Conservation (phyloP, 2,113 vertebrate genomes). For the Clarias magur region DNA sequence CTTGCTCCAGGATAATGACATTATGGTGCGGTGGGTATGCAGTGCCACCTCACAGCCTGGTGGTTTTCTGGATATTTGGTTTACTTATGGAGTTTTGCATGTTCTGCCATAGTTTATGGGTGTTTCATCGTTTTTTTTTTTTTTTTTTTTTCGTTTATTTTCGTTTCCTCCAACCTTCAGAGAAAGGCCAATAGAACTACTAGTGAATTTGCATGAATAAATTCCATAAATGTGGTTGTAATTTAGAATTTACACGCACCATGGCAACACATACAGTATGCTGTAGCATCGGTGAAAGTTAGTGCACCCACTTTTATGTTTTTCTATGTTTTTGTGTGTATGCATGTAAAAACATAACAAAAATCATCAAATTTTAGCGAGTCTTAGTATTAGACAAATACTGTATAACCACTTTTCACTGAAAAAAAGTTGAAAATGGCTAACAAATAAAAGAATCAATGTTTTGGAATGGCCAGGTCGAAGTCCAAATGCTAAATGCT, state of each 20-base stretch:
- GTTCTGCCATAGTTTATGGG: too few relatives aligned
- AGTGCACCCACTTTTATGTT: too few relatives aligned
- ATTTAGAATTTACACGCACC: neutral
- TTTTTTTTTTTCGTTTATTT: neutral
- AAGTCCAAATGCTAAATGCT: too few relatives aligned
- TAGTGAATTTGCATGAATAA: neutral
- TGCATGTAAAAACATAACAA: too few relatives aligned
- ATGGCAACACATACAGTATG: neutral
- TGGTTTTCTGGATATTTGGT: neutral
- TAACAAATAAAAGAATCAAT: too few relatives aligned
- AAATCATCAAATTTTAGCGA: too few relatives aligned
- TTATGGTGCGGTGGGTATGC: neutral
- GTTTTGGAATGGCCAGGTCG: too few relatives aligned
- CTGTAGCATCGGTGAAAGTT: too few relatives aligned
- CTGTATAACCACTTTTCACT: too few relatives aligned
- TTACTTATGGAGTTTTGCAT: neutral
- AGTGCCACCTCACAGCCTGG: neutral
- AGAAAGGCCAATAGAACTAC: neutral
- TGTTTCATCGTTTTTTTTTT: neutral
- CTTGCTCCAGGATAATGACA: neutral
- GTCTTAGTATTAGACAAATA: too few relatives aligned
- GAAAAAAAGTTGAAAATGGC: too few relatives aligned
- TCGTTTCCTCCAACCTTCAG: neutral
- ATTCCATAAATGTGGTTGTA: neutral
- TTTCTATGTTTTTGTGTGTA: too few relatives aligned